Conservation (phyloP, 1,140 invertebrate genomes). For the Drosophila sechellia region DNA sequence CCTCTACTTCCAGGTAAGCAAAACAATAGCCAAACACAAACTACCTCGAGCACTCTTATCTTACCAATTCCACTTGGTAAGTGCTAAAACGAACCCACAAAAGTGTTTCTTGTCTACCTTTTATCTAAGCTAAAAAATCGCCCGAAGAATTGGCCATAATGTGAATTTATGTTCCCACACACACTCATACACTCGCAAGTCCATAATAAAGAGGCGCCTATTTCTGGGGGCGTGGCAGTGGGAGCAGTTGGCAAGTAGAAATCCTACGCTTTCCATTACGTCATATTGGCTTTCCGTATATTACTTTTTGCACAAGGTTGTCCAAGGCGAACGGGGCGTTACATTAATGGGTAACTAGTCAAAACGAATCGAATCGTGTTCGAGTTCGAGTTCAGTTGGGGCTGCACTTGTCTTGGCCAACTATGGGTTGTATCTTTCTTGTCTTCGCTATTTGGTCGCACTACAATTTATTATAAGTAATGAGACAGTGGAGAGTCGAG, state of each 20-base stretch:
- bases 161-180: slow-evolving; percentile 67
- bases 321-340: slow-evolving; percentile 80
- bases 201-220: slow-evolving; percentile 14
- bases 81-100: slow-evolving; percentile 56
- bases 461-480: slow-evolving; percentile 73
- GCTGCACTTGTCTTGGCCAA: slow-evolving; percentile 69
- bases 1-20: slow-evolving; percentile 63
- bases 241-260: slow-evolving; percentile 27
- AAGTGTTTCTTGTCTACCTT: slow-evolving; percentile 36
- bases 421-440: slow-evolving; percentile 45
- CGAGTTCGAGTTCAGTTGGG: slow-evolving; percentile 18
- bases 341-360: slow-evolving; percentile 78
- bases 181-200: background rate
- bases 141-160: slow-evolving; percentile 73
- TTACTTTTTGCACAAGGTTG: slow-evolving; percentile 66
- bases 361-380: slow-evolving; percentile 17
- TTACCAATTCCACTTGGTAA: slow-evolving; percentile 53
- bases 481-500: slow-evolving; percentile 61
- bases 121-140: slow-evolving; percentile 57
- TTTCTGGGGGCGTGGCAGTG: slow-evolving; percentile 58
- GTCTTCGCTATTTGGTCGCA: slow-evolving; percentile 36
- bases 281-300: slow-evolving; percentile 48
- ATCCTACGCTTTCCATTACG: slow-evolving; percentile 77
- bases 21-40: slow-evolving; percentile 18
- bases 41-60: slow-evolving; percentile 60